Conservation (phyloP, 2,797 vertebrate genomes). For the Pyrrhura leucotis region DNA sequence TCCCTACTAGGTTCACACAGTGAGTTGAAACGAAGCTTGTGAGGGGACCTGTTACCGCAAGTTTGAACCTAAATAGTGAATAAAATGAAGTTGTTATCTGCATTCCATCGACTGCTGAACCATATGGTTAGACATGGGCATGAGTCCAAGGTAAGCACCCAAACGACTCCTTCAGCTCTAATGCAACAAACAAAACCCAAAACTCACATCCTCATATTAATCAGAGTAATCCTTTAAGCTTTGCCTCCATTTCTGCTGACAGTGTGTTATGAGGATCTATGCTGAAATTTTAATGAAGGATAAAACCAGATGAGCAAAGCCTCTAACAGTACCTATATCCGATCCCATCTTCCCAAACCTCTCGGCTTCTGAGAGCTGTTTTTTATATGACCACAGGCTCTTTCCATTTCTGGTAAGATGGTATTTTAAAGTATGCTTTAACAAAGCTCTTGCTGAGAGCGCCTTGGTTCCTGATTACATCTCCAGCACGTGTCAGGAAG, state of each 20-base stretch:
- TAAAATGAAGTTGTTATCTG: slow-evolving; percentile 67
- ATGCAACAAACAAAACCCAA: slow-evolving; percentile 32
- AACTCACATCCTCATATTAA: not conserved
- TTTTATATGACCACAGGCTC: not conserved
- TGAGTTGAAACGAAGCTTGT: slow-evolving; percentile 23
- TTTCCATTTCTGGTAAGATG: not conserved
- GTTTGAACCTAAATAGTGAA: slow-evolving; percentile 46
- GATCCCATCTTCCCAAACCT: not conserved
- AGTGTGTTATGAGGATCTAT: not conserved
- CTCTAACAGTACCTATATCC: not conserved
- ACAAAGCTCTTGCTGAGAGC: not conserved
- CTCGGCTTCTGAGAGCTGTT: not conserved
- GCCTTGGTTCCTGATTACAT: not conserved
- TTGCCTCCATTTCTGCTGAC: not conserved
- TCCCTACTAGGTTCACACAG: not conserved
- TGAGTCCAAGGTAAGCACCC: slow-evolving; percentile 53
- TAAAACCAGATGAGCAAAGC: not conserved
- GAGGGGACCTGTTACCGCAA: slow-evolving; percentile 63
- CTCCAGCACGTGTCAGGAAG: not conserved
- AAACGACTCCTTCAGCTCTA: slow-evolving; percentile 24
- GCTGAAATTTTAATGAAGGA: not conserved
- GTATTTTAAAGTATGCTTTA: not conserved
- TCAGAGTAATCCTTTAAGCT: slow-evolving; percentile 8
- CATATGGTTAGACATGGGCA: slow-evolving; percentile 46
- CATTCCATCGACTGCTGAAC: slow-evolving; percentile 52